phyloP scores from a whole-genome alignment of 2,113 vertebrate genomes.

The Copsychus sechellarum region DNA sequence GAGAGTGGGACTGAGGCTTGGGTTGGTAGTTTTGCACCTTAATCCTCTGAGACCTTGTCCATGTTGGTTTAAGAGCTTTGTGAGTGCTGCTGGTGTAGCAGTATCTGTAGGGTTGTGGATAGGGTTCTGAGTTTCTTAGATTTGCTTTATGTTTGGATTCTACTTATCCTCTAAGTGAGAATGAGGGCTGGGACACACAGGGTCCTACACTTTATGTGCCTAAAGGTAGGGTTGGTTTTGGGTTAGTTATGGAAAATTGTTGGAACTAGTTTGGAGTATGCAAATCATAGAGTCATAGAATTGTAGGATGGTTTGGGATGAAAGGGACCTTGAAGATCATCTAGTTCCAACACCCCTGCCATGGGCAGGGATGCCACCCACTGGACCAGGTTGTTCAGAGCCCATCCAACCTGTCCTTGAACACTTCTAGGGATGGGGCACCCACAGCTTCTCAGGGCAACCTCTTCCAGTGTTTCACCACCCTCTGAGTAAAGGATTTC shows the following conservation, averaged over 20 bases:
- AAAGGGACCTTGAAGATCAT: neutral
- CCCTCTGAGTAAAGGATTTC: neutral
- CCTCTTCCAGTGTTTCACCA: neutral
- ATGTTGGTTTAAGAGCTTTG: neutral
- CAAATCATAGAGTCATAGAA: neutral
- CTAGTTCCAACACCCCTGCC: neutral
- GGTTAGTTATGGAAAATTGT: neutral
- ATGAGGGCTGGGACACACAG: neutral
- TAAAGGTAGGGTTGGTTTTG: neutral
- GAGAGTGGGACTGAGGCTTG: neutral
- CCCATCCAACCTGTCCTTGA: neutral
- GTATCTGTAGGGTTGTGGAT: neutral
- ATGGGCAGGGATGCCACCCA: neutral
- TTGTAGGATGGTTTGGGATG: neutral
- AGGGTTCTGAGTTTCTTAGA: neutral
- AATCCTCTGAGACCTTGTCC: neutral
- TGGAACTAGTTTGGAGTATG: neutral
- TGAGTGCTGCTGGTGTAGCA: neutral
- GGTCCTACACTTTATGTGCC: neutral
- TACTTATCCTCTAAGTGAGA: neutral
- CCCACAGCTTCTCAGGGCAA: neutral
- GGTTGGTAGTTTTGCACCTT: neutral
- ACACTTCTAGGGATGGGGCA: neutral
- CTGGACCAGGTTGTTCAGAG: neutral
- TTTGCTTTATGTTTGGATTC: neutral